A percentile compares a stretch with the other conserved stretches of the same genome.
Conservation (phyloP, 2,113 vertebrate genomes). For the Dipodomys merriami region DNA sequence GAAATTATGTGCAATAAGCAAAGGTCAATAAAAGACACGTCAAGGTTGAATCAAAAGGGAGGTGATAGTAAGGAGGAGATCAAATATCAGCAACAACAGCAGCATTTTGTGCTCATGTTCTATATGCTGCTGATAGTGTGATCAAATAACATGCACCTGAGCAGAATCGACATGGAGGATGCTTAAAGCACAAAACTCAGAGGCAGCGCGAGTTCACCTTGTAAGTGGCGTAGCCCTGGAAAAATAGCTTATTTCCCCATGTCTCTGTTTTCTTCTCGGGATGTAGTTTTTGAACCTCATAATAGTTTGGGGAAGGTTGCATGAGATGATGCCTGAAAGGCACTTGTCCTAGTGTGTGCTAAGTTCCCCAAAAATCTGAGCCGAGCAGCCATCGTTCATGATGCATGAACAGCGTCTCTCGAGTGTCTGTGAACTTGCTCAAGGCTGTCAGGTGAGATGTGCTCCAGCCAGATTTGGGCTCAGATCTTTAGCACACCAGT, state of each 20-base stretch:
- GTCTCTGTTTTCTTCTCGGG: background rate
- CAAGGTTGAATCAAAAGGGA: background rate
- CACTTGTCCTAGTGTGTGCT: background rate
- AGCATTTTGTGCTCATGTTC: background rate
- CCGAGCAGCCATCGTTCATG: too few relatives aligned
- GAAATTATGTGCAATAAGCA: too few relatives aligned
- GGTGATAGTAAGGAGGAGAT: background rate
- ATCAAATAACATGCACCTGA: background rate
- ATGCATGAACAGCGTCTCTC: too few relatives aligned
- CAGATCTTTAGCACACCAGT: too few relatives aligned
- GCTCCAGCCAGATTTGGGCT: too few relatives aligned
- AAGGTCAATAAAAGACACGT: too few relatives aligned
- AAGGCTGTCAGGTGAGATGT: too few relatives aligned
- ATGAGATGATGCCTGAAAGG: background rate
- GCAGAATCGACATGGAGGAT: background rate
- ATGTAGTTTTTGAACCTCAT: background rate
- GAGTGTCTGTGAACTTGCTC: too few relatives aligned
- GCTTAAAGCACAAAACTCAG: background rate
- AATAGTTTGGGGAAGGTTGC: background rate
- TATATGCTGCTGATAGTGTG: background rate
- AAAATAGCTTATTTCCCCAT: too few relatives aligned
- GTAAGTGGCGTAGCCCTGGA: too few relatives aligned
- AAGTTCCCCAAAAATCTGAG: background rate
- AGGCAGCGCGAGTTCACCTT: background rate
- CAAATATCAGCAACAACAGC: too few relatives aligned